Conservation (phyloP, 2,797 vertebrate genomes). For the Dermochelys coriacea region DNA sequence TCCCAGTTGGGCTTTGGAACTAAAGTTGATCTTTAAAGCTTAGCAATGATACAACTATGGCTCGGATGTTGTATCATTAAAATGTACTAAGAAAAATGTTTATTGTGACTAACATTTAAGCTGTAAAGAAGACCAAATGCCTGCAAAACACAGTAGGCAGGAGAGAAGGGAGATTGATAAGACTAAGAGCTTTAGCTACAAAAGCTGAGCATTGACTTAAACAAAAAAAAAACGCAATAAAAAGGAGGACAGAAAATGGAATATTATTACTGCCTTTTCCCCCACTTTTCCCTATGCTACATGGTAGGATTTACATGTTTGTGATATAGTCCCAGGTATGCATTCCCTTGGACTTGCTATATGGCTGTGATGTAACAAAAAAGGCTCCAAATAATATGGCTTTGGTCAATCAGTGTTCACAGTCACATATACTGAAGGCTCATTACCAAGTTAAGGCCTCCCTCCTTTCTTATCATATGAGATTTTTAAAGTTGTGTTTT, state of each 20-base stretch:
- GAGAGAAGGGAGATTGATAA: not conserved
- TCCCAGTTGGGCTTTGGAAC: conserved; percentile 7
- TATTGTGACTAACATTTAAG: not conserved
- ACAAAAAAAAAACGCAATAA: not conserved
- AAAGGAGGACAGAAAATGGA: not conserved
- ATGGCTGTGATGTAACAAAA: not conserved
- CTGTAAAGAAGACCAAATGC: not conserved
- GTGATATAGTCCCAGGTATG: not conserved
- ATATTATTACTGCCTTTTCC: conserved; percentile 27
- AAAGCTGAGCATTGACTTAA: not conserved
- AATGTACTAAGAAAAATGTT: not conserved
- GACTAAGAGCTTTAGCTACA: not conserved
- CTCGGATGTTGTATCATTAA: not conserved
- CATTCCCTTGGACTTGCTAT: not conserved
- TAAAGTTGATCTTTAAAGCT: not conserved
- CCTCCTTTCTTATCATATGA: accelerated
- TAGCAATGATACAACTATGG: not conserved
- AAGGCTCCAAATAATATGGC: not conserved
- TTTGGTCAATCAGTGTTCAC: not conserved
- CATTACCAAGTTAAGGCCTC: not conserved
- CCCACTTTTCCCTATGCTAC: conserved; percentile 35
- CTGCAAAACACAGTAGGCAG: not conserved
- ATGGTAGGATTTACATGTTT: not conserved
- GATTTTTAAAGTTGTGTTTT: not conserved
- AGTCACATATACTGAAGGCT: not conserved